Conservation (phyloP, 2,797 vertebrate genomes). For the Karalla daura region DNA sequence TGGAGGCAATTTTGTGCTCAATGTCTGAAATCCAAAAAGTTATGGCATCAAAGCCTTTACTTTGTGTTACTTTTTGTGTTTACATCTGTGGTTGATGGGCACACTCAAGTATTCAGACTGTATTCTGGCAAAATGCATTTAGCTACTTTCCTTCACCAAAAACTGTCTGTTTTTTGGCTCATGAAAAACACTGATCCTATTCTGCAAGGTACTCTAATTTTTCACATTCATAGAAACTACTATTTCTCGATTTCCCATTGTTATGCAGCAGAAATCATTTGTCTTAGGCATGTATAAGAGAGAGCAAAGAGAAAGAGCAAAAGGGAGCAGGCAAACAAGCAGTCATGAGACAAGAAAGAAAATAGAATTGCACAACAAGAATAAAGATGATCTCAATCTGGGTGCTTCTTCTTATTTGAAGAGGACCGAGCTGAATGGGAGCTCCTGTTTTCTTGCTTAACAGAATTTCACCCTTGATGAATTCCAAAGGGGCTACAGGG, state of each 20-base stretch:
- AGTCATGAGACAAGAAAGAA: slow-evolving; percentile 61
- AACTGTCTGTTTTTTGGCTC: neutral
- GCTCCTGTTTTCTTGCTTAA: slow-evolving; percentile 49
- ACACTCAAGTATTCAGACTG: no score
- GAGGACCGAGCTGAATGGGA: slow-evolving; percentile 43
- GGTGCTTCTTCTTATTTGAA: slow-evolving; percentile 28
- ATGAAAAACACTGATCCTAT: neutral
- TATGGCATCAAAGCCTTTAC: no score
- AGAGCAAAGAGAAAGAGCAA: slow-evolving; percentile 4
- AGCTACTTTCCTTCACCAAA: neutral
- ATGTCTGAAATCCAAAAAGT: no score
- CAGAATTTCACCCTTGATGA: slow-evolving; percentile 40
- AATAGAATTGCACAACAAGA: slow-evolving; percentile 33
- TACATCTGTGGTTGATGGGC: no score
- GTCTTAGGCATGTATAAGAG: neutral
- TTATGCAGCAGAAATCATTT: neutral
- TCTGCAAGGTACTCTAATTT: neutral
- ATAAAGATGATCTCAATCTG: slow-evolving; percentile 54
- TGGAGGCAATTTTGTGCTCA: no score
- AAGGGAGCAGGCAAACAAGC: slow-evolving; percentile 22
- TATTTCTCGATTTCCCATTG: neutral
- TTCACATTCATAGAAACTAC: neutral
- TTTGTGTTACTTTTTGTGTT: no score
- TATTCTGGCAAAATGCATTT: neutral
- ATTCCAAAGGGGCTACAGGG: slow-evolving; percentile 33